Conservation (phyloP, 1,140 invertebrate species). For the Artemia franciscana region DNA sequence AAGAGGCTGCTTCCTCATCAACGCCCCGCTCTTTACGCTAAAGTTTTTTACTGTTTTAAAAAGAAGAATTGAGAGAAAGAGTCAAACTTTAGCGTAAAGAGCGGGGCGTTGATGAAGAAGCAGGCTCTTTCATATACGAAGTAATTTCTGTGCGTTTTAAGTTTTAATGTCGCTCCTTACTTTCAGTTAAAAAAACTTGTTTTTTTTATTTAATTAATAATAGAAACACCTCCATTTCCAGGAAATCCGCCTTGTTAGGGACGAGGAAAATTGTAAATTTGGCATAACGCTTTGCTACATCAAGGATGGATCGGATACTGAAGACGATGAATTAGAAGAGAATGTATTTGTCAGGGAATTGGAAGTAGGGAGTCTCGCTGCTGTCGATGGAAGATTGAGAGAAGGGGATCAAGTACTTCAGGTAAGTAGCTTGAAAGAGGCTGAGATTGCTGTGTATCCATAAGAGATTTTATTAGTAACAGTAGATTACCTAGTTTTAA, state of each 20-base stretch:
- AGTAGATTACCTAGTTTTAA: neutral
- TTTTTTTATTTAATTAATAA: no score
- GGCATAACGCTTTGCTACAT: constrained; percentile 43
- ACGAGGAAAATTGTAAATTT: constrained; percentile 30
- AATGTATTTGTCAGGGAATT: constrained; percentile 48
- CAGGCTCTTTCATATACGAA: no score
- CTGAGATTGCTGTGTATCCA: no score
- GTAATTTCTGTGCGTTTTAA: no score
- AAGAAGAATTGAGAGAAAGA: no score
- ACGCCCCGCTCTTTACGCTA: no score
- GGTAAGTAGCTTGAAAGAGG: constrained; percentile 18
- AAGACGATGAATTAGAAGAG: constrained; percentile 27
- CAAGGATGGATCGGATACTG: constrained; percentile 14
- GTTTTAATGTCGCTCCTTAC: no score
- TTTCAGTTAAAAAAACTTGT: no score
- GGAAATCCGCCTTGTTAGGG: constrained; percentile 39
- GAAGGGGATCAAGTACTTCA: constrained; percentile 50
- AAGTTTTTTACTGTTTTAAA: no score
- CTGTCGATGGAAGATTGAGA: constrained; percentile 35
- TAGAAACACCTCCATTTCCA: constrained; percentile 23
- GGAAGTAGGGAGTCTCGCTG: constrained; percentile 38
- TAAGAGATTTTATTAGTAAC: neutral
- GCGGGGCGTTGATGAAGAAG: no score
- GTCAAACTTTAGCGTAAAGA: no score
- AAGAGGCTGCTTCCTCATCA: no score